phyloP scores from a whole-genome alignment of 92 coral and sea anemone genomes.

The Parazoanthus atlanticus region DNA sequence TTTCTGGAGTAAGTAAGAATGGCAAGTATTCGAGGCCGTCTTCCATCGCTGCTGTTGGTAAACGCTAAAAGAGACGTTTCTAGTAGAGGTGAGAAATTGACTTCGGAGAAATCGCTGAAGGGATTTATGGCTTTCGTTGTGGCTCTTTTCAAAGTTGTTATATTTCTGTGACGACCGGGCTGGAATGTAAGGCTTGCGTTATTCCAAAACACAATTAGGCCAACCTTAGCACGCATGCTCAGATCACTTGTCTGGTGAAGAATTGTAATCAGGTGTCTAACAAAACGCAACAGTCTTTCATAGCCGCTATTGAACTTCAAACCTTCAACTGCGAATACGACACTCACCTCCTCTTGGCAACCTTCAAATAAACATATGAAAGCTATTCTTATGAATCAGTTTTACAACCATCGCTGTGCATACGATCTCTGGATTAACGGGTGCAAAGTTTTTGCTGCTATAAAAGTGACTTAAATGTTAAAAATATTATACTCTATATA shows the following conservation, averaged over 20 bases:
- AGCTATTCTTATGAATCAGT: no score
- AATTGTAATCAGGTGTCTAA: not conserved
- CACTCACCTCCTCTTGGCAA: not conserved
- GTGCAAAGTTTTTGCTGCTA: no score
- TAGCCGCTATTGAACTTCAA: not conserved
- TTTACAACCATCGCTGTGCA: no score
- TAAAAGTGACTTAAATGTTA: no score
- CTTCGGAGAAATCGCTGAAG: not conserved
- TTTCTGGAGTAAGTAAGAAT: not conserved
- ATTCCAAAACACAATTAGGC: not conserved
- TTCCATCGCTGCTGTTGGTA: not conserved
- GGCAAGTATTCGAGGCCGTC: not conserved
- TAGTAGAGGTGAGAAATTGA: not conserved
- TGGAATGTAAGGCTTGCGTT: not conserved
- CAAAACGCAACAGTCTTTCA: not conserved
- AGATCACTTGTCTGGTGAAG: not conserved
- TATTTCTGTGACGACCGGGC: not conserved
- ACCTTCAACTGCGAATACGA: slow-evolving; percentile 13
- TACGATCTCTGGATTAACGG: no score
- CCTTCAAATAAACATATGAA: not conserved
- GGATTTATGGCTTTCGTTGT: not conserved
- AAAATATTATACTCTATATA: no score
- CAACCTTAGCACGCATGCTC: not conserved
- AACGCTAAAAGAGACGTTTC: not conserved
- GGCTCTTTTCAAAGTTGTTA: not conserved